A percentile compares a stretch with the other conserved stretches of the same genome.
Evolutionary conservation across 2,113 vertebrate species (phyloP).

Genomic region (Myrmophylax atrothorax): DNA sequence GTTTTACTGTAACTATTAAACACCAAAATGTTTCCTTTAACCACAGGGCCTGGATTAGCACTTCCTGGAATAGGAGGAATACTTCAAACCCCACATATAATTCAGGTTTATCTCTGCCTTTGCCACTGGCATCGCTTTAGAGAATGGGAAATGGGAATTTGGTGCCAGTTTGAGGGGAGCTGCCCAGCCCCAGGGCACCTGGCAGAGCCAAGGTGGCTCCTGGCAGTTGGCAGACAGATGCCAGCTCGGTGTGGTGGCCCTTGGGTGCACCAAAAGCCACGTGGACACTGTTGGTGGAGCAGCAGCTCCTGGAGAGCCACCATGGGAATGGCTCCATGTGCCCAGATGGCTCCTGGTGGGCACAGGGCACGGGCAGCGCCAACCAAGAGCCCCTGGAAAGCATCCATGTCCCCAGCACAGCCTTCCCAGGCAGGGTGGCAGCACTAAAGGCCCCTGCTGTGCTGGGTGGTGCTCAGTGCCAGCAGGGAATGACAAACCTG

Average conservation of each 20-base stretch:
- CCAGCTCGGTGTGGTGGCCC: background rate
- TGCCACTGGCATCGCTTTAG: background rate
- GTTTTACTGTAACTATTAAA: background rate
- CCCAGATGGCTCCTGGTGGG: background rate
- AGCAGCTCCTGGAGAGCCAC: background rate
- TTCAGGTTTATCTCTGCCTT: background rate
- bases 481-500: background rate
- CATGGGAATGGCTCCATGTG: rapidly evolving
- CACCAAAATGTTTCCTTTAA: background rate
- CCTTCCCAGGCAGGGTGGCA: background rate
- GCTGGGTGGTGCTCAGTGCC: rapidly evolving
- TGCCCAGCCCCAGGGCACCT: background rate
- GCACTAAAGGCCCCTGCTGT: background rate
- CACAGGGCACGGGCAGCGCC: background rate
- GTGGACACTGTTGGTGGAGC: background rate
- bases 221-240: background rate
- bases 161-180: background rate
- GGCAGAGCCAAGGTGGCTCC: background rate
- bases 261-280: background rate
- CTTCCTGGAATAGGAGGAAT: background rate
- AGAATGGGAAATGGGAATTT: background rate
- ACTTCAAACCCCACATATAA: background rate
- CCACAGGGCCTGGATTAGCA: background rate
- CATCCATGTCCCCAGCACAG: rapidly evolving
- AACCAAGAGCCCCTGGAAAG: background rate